phyloP scores from a whole-genome alignment of 2,888 invertebrate genomes.

The Dynastes hyllus region DNA sequence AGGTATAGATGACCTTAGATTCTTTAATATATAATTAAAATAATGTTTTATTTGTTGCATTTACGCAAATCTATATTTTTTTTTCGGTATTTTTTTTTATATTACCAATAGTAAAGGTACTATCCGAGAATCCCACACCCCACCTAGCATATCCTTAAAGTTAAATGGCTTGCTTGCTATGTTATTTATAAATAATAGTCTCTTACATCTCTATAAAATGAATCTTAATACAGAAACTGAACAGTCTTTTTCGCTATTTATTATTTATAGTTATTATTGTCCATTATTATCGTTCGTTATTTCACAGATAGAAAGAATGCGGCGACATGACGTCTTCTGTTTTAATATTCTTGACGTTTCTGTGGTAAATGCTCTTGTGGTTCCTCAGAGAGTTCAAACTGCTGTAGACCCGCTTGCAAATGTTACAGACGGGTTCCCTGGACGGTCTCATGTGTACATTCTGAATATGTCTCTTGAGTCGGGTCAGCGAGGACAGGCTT shows the following conservation, averaged over 20 bases:
- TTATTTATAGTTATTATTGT: slow-evolving; percentile 30
- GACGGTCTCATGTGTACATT: slow-evolving; percentile 93
- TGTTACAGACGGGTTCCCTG: slow-evolving; percentile 93
- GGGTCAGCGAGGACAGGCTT: slow-evolving; percentile 89
- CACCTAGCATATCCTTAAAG: neutral
- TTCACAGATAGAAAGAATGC: slow-evolving; percentile 69
- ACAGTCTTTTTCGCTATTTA: slow-evolving; percentile 19
- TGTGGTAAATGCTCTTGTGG: slow-evolving; percentile 95
- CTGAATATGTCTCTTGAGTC: slow-evolving; percentile 93
- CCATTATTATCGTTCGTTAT: slow-evolving; percentile 18
- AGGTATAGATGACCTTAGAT: too few species aligned
- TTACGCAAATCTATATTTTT: too few species aligned
- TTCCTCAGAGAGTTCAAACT: slow-evolving; percentile 92
- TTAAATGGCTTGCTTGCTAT: too few species aligned
- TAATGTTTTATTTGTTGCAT: too few species aligned
- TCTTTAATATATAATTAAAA: too few species aligned
- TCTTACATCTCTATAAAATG: slow-evolving; percentile 18
- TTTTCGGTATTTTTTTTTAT: too few species aligned
- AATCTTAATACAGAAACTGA: slow-evolving; percentile 11
- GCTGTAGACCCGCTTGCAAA: slow-evolving; percentile 94
- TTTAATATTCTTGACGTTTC: slow-evolving; percentile 84
- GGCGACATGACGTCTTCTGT: slow-evolving; percentile 71
- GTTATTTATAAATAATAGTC: neutral
- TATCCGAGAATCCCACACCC: too few species aligned
- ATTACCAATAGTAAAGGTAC: too few species aligned